phyloP scores from a whole-genome alignment of 2,888 invertebrate genomes.

The Chelonus formosanus region DNA sequence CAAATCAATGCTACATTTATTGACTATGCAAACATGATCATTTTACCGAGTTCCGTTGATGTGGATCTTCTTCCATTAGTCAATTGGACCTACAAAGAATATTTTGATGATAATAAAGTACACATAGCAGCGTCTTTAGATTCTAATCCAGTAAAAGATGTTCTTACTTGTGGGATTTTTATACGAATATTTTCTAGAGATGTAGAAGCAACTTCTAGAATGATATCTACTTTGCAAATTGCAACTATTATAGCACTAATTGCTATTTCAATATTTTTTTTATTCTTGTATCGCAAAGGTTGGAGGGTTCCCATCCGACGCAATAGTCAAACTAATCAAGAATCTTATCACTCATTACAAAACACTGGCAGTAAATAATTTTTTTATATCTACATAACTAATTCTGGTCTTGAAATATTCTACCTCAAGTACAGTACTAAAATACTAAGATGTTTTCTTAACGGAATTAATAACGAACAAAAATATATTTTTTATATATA shows the following conservation, averaged over 20 bases:
- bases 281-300: slow-evolving; percentile 38
- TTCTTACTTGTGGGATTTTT: slow-evolving; percentile 52
- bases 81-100: slow-evolving; percentile 41
- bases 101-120: slow-evolving; percentile 27
- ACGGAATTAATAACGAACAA: no score
- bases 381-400: no score
- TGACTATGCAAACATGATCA: slow-evolving; percentile 40
- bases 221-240: slow-evolving; percentile 29
- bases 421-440: no score
- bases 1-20: slow-evolving; percentile 43
- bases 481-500: no score
- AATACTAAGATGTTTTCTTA: no score
- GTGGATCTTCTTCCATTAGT: slow-evolving; percentile 42
- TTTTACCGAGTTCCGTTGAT: slow-evolving; percentile 44
- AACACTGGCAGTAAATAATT: no score
- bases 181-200: slow-evolving; percentile 41
- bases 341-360: slow-evolving; percentile 25
- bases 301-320: slow-evolving; percentile 39
- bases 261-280: slow-evolving; percentile 32
- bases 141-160: slow-evolving; percentile 36
- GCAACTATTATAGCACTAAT: slow-evolving; percentile 35
- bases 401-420: no score
- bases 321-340: slow-evolving; percentile 28
- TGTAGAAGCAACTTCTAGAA: neutral
- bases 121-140: slow-evolving; percentile 39